Conservation (phyloP, 2,113 vertebrate species). For the Xerus inauris region DNA sequence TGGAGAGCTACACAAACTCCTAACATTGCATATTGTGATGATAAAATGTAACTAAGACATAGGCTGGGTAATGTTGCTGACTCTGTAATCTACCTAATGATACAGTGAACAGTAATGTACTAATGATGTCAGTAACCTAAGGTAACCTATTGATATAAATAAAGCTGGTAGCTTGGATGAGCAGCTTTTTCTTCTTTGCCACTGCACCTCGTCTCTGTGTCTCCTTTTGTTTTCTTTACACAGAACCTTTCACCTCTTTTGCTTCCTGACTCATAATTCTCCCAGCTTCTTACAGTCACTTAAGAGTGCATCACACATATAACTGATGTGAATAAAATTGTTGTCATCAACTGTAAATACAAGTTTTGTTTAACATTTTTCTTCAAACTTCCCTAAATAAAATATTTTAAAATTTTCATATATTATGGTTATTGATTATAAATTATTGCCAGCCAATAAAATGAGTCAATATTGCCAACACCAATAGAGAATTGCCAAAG, state of each 20-base stretch:
- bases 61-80: no score
- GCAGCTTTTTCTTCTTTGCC: no score
- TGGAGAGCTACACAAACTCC: no score
- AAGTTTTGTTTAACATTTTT: not conserved
- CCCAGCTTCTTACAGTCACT: not conserved
- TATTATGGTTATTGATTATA: not conserved
- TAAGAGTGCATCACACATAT: not conserved
- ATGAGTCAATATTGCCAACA: not conserved
- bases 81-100: no score
- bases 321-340: not conserved
- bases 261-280: not conserved
- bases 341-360: not conserved
- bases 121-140: no score
- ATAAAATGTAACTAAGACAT: no score
- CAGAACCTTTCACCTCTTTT: not conserved
- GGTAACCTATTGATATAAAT: no score
- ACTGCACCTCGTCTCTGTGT: no score
- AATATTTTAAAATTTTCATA: not conserved
- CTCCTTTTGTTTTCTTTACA: no score
- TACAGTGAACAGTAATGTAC: no score
- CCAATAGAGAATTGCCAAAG: not conserved
- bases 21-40: no score
- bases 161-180: no score
- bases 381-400: not conserved
- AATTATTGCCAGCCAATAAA: not conserved